A percentile compares a stretch with the other conserved stretches of the same genome.
Evolutionary conservation across 2,797 vertebrate species (phyloP).

Genomic region (Sphenodon punctatus): DNA sequence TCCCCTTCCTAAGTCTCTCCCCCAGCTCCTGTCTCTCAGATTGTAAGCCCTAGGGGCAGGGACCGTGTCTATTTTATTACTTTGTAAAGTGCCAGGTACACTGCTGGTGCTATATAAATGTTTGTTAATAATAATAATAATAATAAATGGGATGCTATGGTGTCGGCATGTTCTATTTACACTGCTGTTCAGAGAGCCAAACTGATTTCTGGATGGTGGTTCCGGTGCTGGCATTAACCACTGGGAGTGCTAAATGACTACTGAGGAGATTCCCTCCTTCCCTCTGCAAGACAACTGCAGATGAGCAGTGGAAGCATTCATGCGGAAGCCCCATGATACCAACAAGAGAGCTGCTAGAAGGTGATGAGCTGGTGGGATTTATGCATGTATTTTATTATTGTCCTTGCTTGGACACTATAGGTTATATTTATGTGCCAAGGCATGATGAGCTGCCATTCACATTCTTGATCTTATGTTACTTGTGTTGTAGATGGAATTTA

Average conservation of each 20-base stretch:
- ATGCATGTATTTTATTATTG: background rate
- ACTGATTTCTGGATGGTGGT: background rate
- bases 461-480: too few relatives aligned
- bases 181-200: background rate
- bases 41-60: too few relatives aligned
- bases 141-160: too few relatives aligned
- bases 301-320: rapidly evolving
- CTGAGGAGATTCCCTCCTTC: background rate
- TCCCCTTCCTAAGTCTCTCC: too few relatives aligned
- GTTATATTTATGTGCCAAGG: too few relatives aligned
- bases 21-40: too few relatives aligned
- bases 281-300: background rate
- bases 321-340: background rate
- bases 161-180: too few relatives aligned
- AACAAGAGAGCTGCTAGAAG: background rate
- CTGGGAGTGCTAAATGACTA: background rate
- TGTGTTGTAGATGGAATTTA: background rate
- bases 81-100: too few relatives aligned
- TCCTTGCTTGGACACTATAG: rapidly evolving
- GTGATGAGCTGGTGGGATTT: background rate
- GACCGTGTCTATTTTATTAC: too few relatives aligned
- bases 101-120: too few relatives aligned
- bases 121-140: too few relatives aligned
- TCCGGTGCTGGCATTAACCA: background rate
- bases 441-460: too few relatives aligned